Conservation (phyloP, 1,140 invertebrate genomes). For the Dinothrombium tinctorium region DNA sequence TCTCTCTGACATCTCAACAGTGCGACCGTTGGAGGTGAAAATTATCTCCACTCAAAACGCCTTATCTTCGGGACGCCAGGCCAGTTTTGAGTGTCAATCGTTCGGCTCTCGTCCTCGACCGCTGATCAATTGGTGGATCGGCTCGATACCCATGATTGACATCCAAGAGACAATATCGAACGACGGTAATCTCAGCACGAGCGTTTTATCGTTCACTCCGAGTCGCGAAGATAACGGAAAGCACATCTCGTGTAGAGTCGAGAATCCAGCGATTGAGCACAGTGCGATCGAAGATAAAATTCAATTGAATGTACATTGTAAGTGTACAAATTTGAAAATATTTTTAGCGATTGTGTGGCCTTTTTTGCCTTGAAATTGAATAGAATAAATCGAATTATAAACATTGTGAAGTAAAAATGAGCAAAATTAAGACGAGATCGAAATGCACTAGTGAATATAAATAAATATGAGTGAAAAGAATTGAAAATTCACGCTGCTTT, state of each 20-base stretch:
- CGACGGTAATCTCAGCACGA: slow-evolving; percentile 13
- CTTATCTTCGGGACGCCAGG: slow-evolving; percentile 2
- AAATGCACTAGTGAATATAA: too few species aligned
- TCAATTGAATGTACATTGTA: slow-evolving; percentile 13
- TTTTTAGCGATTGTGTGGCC: too few species aligned
- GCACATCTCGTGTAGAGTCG: slow-evolving; percentile 50
- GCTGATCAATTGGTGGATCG: slow-evolving; percentile 4
- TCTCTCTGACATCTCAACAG: too few species aligned
- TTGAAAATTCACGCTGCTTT: too few species aligned
- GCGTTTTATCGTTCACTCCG: slow-evolving; percentile 20
- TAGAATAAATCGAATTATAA: too few species aligned
- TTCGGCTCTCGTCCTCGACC: slow-evolving; percentile 7
- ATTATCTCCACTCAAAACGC: slow-evolving; percentile 29
- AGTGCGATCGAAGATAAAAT: slow-evolving; percentile 23
- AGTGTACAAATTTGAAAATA: too few species aligned
- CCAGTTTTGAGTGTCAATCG: slow-evolving; percentile 4
- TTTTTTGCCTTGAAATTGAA: too few species aligned
- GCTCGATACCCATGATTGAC: background rate
- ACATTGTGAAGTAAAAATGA: too few species aligned
- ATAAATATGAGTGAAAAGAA: too few species aligned
- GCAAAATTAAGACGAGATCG: too few species aligned
- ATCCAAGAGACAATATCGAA: slow-evolving; percentile 5
- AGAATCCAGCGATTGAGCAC: slow-evolving; percentile 32
- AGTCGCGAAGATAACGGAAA: slow-evolving; percentile 54
- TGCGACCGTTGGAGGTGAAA: slow-evolving; percentile 52